These are phyloP conservation scores for Sphaerophoria taeniata DNA, from an alignment of 2,888 invertebrate species.

Conservation along the genomic window DNA sequence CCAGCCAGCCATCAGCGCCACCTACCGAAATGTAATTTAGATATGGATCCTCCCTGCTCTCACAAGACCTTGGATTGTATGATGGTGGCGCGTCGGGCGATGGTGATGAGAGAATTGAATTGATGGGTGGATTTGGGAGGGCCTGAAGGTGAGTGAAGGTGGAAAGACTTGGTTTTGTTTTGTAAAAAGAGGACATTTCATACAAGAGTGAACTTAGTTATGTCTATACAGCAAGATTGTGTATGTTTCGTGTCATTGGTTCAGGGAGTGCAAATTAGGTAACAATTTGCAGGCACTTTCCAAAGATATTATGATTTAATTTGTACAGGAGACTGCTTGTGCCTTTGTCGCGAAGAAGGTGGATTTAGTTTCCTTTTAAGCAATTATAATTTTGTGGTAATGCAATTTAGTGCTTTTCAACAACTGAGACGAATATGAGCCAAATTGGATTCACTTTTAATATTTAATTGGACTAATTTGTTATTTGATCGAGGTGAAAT, in stretches of 20 bases:
- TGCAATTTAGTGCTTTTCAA: constrained; percentile 26
- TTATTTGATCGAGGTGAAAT: no score
- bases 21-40: constrained; percentile 62
- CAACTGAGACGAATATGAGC: not conserved
- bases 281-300: constrained; percentile 59
- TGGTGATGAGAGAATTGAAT: constrained; percentile 31
- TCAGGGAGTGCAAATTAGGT: constrained; percentile 42
- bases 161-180: constrained; percentile 11
- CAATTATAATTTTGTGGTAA: constrained; percentile 41
- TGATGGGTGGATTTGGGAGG: not conserved
- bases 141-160: not conserved
- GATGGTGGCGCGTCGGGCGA: not conserved
- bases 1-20: not conserved
- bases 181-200: not conserved
- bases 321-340: constrained; percentile 35
- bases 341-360: constrained; percentile 37
- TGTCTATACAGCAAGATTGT: not conserved
- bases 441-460: not conserved
- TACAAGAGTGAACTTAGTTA: constrained; percentile 23
- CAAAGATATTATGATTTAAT: constrained; percentile 66
- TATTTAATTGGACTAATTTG: no score
- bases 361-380: constrained; percentile 36
- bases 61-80: constrained; percentile 36
- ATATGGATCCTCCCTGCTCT: constrained; percentile 42
- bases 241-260: not conserved